These are phyloP conservation scores for Condylura cristata DNA, from an alignment of 2,113 vertebrate genomes.

Conservation along the genomic window DNA sequence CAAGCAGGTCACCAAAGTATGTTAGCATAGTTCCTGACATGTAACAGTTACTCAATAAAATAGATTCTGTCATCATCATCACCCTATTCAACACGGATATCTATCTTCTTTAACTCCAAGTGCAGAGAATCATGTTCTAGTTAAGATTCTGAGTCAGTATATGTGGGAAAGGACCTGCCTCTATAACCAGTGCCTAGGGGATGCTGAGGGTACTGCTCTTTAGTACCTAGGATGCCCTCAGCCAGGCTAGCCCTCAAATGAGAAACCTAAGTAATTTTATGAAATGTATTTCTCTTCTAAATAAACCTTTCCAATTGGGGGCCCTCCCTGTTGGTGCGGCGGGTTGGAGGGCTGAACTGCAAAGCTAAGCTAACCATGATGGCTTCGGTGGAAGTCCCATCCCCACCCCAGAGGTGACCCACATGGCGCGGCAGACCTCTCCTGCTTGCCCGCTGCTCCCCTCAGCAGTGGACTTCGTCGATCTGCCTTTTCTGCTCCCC, in stretches of 20 bases:
- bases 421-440: too few species aligned
- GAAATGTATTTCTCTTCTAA: not conserved
- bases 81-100: too few species aligned
- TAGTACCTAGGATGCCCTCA: not conserved
- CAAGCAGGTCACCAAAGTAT: not conserved
- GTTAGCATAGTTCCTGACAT: not conserved
- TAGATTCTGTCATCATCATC: not conserved
- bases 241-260: not conserved
- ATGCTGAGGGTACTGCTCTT: not conserved
- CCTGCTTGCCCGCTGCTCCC: too few species aligned
- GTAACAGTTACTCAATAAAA: not conserved
- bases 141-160: not conserved
- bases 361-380: too few species aligned
- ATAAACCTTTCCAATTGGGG: not conserved
- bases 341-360: too few species aligned
- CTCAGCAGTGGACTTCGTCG: too few species aligned
- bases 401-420: too few species aligned
- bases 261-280: not conserved
- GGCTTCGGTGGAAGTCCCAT: too few species aligned
- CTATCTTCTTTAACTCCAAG: not conserved
- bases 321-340: too few species aligned
- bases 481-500: too few species aligned
- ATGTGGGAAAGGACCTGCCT: accelerated
- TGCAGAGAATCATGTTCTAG: accelerated
- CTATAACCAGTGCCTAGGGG: too few species aligned